These are phyloP conservation scores for Xylocopa sonorina DNA, from an alignment of 1,140 invertebrate species.

Conservation along the genomic window DNA sequence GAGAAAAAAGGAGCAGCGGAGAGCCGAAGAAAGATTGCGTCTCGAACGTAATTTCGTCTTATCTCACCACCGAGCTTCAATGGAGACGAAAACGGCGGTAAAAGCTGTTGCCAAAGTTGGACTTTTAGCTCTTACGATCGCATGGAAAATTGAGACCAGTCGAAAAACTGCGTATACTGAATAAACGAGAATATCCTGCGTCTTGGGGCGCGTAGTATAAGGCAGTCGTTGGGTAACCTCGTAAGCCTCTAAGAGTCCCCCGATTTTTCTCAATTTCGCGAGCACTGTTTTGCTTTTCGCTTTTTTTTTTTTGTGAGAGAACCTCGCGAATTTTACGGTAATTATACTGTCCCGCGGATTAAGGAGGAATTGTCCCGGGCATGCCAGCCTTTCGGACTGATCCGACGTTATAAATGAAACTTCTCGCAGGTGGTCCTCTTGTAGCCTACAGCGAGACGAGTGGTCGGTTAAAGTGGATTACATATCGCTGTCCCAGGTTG, in stretches of 20 bases:
- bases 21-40: not conserved
- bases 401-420: slow-evolving; percentile 48
- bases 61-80: not conserved
- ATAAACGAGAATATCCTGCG: no score
- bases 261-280: no score
- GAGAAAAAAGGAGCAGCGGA: not conserved
- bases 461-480: slow-evolving; percentile 70
- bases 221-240: no score
- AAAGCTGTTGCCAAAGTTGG: not conserved
- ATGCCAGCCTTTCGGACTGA: not conserved
- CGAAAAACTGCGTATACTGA: no score
- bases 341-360: slow-evolving; percentile 10
- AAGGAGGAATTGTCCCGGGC: slow-evolving; percentile 9
- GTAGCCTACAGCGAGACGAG: slow-evolving; percentile 23
- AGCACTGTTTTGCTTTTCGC: no score
- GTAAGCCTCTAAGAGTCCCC: no score
- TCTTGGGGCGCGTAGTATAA: no score
- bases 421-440: slow-evolving; percentile 44
- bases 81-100: not conserved
- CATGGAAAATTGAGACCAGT: no score
- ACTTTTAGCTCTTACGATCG: no score
- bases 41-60: not conserved
- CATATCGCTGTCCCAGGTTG: slow-evolving; percentile 70
- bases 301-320: not conserved
- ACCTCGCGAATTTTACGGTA: not conserved